These are phyloP conservation scores for Druceiella hillmani DNA, from an alignment of 2,888 invertebrate genomes.

Conservation along the genomic window DNA sequence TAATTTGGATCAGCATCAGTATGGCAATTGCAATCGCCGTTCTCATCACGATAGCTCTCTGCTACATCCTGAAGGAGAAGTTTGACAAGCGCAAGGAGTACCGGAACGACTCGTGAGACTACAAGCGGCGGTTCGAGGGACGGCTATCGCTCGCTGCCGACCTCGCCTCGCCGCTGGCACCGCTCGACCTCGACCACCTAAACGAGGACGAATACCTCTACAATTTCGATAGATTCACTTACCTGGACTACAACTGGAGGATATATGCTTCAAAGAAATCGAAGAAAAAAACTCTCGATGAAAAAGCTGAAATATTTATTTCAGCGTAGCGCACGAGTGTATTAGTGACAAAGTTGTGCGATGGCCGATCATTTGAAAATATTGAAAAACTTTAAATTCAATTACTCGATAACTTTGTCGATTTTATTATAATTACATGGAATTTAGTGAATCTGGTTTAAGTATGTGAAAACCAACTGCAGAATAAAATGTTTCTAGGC, in stretches of 20 bases:
- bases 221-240: conserved; percentile 46
- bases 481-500: no score
- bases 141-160: conserved; percentile 43
- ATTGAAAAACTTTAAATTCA: no score
- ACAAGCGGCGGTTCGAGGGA: conserved; percentile 47
- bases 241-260: conserved; percentile 40
- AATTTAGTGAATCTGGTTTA: no score
- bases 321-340: no score
- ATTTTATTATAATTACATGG: no score
- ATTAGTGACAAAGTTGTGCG: no score
- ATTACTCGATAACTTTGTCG: no score
- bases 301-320: no score
- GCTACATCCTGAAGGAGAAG: conserved; percentile 77
- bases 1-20: conserved; percentile 84
- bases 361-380: no score
- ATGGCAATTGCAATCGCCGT: conserved; percentile 80
- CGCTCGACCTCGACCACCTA: conserved; percentile 44
- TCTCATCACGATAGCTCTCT: conserved; percentile 74
- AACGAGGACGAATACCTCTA: conserved; percentile 44
- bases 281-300: no score
- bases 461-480: no score
- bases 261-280: no score
- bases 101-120: conserved; percentile 64
- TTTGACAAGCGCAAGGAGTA: conserved; percentile 70
- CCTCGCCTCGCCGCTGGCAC: conserved; percentile 34